These are phyloP conservation scores for Acronicta leporina DNA, from an alignment of 2,888 invertebrate genomes.

Conservation along the genomic window DNA sequence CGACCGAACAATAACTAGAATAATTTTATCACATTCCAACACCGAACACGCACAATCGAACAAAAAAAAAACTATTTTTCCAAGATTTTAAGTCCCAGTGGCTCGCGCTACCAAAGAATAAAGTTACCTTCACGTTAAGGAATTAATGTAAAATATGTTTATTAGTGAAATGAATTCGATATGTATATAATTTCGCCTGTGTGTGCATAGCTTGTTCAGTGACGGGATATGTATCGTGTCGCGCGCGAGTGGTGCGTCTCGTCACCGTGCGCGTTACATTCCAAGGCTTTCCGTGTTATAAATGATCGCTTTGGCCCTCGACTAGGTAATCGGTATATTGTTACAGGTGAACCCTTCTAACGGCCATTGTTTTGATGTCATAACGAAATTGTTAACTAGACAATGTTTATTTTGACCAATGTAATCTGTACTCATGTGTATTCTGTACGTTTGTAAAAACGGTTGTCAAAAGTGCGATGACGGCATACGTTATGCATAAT, in stretches of 20 bases:
- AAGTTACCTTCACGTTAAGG: constrained; percentile 86
- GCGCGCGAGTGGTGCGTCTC: constrained; percentile 48
- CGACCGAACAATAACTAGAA: constrained; percentile 75
- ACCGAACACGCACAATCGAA: constrained; percentile 62
- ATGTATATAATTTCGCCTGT: constrained; percentile 83
- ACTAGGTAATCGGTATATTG: constrained; percentile 57
- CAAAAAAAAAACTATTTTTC: constrained; percentile 67
- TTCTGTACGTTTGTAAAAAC: constrained; percentile 83
- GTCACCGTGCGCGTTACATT: constrained; percentile 72
- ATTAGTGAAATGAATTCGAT: constrained; percentile 74
- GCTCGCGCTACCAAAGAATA: constrained; percentile 88
- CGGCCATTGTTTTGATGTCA: constrained; percentile 55
- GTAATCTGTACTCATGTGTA: constrained; percentile 86
- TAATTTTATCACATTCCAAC: constrained; percentile 72
- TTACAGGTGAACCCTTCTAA: constrained; percentile 49
- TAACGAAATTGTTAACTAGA: constrained; percentile 74
- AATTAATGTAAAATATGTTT: constrained; percentile 81
- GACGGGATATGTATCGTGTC: constrained; percentile 55
- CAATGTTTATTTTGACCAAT: constrained; percentile 87
- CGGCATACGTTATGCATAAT: constrained; percentile 83
- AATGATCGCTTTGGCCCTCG: constrained; percentile 69
- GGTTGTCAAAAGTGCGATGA: constrained; percentile 82
- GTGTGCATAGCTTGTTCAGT: constrained; percentile 79
- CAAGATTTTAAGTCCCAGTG: constrained; percentile 69
- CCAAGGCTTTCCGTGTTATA: constrained; percentile 78